These are phyloP conservation scores for Chionomys nivalis DNA, from an alignment of 2,113 vertebrate species.

Conservation along the genomic window DNA sequence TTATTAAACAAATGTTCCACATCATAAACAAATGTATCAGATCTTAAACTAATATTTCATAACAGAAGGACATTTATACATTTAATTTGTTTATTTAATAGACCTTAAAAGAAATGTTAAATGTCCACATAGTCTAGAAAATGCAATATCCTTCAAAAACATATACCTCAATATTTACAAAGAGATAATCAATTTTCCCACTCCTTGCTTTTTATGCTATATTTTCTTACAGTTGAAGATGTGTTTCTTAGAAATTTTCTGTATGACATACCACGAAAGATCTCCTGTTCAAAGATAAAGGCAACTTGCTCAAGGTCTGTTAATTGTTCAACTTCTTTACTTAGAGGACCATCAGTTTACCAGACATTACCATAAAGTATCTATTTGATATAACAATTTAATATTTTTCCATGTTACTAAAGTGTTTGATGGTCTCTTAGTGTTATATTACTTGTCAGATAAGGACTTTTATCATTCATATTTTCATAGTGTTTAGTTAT, in stretches of 20 bases:
- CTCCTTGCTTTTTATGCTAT: conserved; percentile 44
- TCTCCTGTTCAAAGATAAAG: conserved; percentile 30
- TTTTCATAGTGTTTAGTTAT: neutral
- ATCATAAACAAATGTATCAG: too few relatives aligned
- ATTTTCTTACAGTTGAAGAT: conserved; percentile 58
- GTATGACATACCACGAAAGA: conserved; percentile 19
- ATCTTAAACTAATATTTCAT: too few relatives aligned
- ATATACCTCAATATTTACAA: conserved; percentile 28
- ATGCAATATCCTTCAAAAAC: neutral
- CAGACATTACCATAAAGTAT: neutral
- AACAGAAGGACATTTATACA: neutral
- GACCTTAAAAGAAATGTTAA: conserved; percentile 46
- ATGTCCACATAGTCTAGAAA: conserved; percentile 10
- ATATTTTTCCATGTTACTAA: conserved; percentile 20
- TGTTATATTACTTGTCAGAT: neutral
- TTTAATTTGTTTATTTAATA: conserved; percentile 28
- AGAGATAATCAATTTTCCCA: conserved; percentile 28
- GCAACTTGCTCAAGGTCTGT: conserved; percentile 43
- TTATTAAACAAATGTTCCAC: too few relatives aligned
- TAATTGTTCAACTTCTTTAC: conserved; percentile 39
- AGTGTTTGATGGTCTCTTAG: neutral
- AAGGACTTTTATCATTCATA: neutral
- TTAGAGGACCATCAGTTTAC: neutral
- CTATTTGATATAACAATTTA: conserved; percentile 12
- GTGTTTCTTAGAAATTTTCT: conserved; percentile 48